Evolutionary conservation across 2,888 invertebrate species (phyloP).

Genomic region (Chaetogeoica ovagalla): DNA sequence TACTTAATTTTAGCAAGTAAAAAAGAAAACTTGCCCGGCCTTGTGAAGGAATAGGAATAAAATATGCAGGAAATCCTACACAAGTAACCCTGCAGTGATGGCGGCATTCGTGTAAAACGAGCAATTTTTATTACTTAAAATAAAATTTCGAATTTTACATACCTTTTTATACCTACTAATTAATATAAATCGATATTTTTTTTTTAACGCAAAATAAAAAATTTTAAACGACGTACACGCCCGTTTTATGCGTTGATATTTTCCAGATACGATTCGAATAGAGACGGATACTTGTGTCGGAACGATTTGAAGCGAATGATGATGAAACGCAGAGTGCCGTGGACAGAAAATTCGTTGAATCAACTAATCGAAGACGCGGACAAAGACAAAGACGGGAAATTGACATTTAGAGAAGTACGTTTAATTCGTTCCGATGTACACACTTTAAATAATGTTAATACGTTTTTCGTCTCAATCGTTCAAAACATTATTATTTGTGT

Average conservation of each 20-base stretch:
- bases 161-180: too few species aligned
- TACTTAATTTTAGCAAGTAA: too few species aligned
- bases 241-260: not conserved
- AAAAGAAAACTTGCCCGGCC: too few species aligned
- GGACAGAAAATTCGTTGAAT: slow-evolving; percentile 47
- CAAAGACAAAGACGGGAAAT: slow-evolving; percentile 37
- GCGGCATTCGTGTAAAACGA: too few species aligned
- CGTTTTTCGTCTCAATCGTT: too few species aligned
- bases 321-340: slow-evolving; percentile 40
- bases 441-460: not conserved
- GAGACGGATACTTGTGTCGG: slow-evolving; percentile 42
- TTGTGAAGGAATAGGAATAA: too few species aligned
- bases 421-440: not conserved
- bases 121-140: too few species aligned
- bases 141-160: too few species aligned
- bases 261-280: slow-evolving; percentile 33
- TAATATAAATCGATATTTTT: too few species aligned
- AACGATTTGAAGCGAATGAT: slow-evolving; percentile 45
- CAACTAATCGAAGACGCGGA: slow-evolving; percentile 34
- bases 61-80: too few species aligned
- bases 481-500: too few species aligned
- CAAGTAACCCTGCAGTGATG: too few species aligned
- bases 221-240: not conserved
- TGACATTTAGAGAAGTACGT: slow-evolving; percentile 48
- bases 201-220: not conserved